These are phyloP conservation scores for Chionomys nivalis DNA, from an alignment of 2,113 vertebrate genomes.

Conservation along the genomic window DNA sequence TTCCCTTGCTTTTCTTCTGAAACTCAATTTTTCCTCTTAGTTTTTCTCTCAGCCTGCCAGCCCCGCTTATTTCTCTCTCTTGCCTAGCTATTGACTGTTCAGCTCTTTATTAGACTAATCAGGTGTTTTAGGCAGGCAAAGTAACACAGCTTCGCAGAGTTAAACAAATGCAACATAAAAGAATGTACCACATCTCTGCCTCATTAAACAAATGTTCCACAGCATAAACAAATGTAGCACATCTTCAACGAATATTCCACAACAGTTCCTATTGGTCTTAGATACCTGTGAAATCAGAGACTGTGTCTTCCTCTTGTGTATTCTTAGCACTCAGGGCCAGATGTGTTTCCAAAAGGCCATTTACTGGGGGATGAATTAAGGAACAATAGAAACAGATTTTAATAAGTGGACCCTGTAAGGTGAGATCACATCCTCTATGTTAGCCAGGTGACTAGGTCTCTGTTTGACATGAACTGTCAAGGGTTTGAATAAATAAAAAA, in stretches of 20 bases:
- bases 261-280: neutral
- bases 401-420: neutral
- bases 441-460: neutral
- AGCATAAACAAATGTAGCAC: neutral
- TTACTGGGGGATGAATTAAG: neutral
- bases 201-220: neutral
- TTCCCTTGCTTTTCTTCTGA: neutral
- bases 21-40: neutral
- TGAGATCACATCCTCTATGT: neutral
- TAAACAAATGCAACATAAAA: no score
- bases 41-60: no score
- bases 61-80: no score
- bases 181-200: no score
- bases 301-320: neutral
- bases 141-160: no score
- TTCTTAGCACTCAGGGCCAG: neutral
- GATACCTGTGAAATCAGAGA: neutral
- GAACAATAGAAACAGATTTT: neutral
- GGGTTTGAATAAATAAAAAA: conserved; percentile 26
- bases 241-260: neutral
- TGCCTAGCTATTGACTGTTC: no score
- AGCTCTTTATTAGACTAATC: no score
- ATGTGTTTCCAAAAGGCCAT: neutral
- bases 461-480: neutral
- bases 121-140: no score